Evolutionary conservation across 37 sponge, comb jelly and placozoan species (phyloP).

Genomic region (Cladorhizidae sp.): DNA sequence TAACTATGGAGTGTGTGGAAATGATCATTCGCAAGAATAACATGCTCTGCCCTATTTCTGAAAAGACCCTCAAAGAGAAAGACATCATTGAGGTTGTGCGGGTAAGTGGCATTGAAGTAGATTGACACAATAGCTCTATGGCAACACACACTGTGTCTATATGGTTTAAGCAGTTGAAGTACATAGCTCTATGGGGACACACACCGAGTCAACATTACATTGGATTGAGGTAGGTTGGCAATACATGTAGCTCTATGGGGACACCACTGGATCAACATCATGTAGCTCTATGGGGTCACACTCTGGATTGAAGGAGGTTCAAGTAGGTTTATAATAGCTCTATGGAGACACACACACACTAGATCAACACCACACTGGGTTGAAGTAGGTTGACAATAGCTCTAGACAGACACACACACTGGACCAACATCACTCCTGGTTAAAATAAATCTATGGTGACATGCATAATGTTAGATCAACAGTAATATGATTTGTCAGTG

Average conservation of each 20-base stretch:
- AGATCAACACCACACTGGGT: too few relatives aligned
- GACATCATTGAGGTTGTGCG: slow-evolving; percentile 84
- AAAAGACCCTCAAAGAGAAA: slow-evolving; percentile 79
- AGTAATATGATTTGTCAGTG: neutral
- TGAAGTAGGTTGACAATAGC: neutral
- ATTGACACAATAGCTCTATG: neutral
- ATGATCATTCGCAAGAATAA: slow-evolving; percentile 67
- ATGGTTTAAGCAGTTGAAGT: too few relatives aligned
- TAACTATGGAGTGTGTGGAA: slow-evolving; percentile 91
- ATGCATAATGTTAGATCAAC: neutral
- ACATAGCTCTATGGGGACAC: too few relatives aligned
- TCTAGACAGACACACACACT: neutral
- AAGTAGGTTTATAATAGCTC: too few relatives aligned
- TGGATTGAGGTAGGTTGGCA: too few relatives aligned
- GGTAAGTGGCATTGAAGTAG: slow-evolving; percentile 41
- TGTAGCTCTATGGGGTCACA: too few relatives aligned
- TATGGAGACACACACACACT: too few relatives aligned
- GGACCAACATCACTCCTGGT: neutral
- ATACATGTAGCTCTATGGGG: too few relatives aligned
- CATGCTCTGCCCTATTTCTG: slow-evolving; percentile 91
- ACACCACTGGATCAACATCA: too few relatives aligned
- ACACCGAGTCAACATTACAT: neutral
- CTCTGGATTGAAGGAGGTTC: too few relatives aligned
- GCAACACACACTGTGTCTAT: too few relatives aligned
- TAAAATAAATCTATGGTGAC: too few relatives aligned